These are phyloP conservation scores for Ernsta delagoae DNA, from an alignment of 2,888 invertebrate genomes.

Conservation along the genomic window DNA sequence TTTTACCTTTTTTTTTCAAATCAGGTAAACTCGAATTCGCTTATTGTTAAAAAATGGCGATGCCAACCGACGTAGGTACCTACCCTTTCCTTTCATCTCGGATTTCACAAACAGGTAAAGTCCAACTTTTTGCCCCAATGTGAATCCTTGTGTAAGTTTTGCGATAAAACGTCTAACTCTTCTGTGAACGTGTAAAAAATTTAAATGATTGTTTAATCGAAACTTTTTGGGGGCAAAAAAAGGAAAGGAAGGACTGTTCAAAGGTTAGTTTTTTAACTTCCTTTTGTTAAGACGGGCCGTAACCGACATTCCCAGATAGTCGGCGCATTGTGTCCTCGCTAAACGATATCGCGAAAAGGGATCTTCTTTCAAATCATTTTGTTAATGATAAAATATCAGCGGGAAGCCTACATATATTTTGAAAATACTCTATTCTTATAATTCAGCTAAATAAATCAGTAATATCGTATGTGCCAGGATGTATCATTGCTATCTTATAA, in stretches of 20 bases:
- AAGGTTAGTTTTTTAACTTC: slow-evolving; percentile 73
- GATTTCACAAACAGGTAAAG: slow-evolving; percentile 83
- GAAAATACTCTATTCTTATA: slow-evolving; percentile 72
- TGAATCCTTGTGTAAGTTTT: slow-evolving; percentile 75
- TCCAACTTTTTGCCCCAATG: slow-evolving; percentile 70
- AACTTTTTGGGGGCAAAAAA: slow-evolving; percentile 74
- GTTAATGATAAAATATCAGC: slow-evolving; percentile 81
- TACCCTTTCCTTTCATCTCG: slow-evolving; percentile 82
- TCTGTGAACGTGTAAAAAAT: slow-evolving; percentile 69
- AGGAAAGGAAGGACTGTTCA: slow-evolving; percentile 67
- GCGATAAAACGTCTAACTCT: slow-evolving; percentile 73
- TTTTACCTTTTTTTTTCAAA: slow-evolving; percentile 65
- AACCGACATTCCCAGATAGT: slow-evolving; percentile 83
- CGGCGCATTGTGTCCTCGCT: slow-evolving; percentile 70
- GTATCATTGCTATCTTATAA: too few relatives aligned
- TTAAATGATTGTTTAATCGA: slow-evolving; percentile 74
- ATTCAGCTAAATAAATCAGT: slow-evolving; percentile 55
- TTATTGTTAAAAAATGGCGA: slow-evolving; percentile 64
- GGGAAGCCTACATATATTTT: slow-evolving; percentile 74
- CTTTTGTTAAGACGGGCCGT: slow-evolving; percentile 71
- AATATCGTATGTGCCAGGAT: slow-evolving; percentile 48
- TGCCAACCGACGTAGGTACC: slow-evolving; percentile 58
- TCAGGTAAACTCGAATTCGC: slow-evolving; percentile 62
- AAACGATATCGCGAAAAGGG: slow-evolving; percentile 70
- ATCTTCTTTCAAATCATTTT: slow-evolving; percentile 63